Conservation (phyloP, 2,113 vertebrate species). For the Hippocampus abdominalis region DNA sequence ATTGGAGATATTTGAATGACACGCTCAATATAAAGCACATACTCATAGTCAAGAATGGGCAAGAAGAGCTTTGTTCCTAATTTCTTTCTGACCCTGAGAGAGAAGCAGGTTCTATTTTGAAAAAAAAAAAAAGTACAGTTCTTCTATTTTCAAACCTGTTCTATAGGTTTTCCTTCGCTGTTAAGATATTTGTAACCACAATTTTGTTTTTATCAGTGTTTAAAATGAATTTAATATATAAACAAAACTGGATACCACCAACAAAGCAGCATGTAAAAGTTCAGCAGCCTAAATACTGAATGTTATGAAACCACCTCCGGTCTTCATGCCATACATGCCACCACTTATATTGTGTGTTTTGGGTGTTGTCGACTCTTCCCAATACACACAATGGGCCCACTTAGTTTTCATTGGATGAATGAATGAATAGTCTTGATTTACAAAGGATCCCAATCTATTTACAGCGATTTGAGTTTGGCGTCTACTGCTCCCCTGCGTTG, state of each 20-base stretch:
- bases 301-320: neutral
- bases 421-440: too few relatives aligned
- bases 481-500: conserved; percentile 1
- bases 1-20: too few relatives aligned
- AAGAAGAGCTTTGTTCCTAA: too few relatives aligned
- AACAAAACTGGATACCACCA: too few relatives aligned
- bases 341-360: neutral
- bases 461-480: conserved; percentile 14
- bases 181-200: neutral
- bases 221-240: too few relatives aligned
- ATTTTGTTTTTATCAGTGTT: too few relatives aligned
- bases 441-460: neutral
- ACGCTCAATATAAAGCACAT: too few relatives aligned
- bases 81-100: too few relatives aligned
- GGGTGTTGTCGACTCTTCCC: neutral
- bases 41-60: too few relatives aligned
- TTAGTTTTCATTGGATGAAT: neutral
- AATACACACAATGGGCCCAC: neutral
- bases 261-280: too few relatives aligned
- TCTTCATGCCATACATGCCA: neutral
- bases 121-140: too few relatives aligned
- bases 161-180: neutral
- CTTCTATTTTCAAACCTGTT: neutral
- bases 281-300: neutral
- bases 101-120: too few relatives aligned